Evolutionary conservation across 1,140 invertebrate genomes (phyloP), one percentile per base, ranked within the genome.

Genomic region (Drosophila nikananu): DNA sequence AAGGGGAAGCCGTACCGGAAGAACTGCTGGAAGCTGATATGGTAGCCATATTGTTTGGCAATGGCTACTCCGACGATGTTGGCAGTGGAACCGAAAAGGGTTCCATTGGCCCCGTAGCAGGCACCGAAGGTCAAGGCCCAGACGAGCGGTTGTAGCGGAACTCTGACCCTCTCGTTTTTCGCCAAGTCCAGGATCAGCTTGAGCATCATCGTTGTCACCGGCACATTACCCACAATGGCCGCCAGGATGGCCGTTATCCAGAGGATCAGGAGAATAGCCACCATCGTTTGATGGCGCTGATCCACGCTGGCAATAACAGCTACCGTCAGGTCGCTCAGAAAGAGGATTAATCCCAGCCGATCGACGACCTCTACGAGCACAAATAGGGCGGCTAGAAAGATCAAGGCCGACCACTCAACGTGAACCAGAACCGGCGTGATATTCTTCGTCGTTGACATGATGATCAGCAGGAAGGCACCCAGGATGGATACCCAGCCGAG

Each of bases 401-500:
- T 48, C 46, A 48, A 3, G 13, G 46, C 46, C 7, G 46, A 21
- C 46, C 46, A 48, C 15, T 48, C 46, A 4, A 48, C 46, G 21
- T 48, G 21, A 17, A 48, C 3, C 15, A 48, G 46, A 23, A 23
- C 15, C 3, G 46, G 7, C 21, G 3, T 17, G 1, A 48, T 23
- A 8, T 48, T 8, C 21, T 17, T 23, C 7, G 15, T 8, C 13
- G 13, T 25, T 13, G 46, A 15, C 46, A 48, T 7, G 21, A 48
- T 48, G 21, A 48, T 48, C 21, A 48, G 46, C 21, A 48, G 46
- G 21, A 48, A 23, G 46, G 46, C 46, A 3, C 21, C 21, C 46
- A 55, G 27, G 5, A 97, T 92, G 0, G 96, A 95, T 4, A 95
- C 95, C 96, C 96, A 97, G 2, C 96, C 96, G 21, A 97, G 81